Percentiles rank a stretch among this genome's conserved stretches.
These are phyloP conservation scores for Conger conger DNA, from an alignment of 2,113 vertebrate species.

Conservation along the genomic window DNA sequence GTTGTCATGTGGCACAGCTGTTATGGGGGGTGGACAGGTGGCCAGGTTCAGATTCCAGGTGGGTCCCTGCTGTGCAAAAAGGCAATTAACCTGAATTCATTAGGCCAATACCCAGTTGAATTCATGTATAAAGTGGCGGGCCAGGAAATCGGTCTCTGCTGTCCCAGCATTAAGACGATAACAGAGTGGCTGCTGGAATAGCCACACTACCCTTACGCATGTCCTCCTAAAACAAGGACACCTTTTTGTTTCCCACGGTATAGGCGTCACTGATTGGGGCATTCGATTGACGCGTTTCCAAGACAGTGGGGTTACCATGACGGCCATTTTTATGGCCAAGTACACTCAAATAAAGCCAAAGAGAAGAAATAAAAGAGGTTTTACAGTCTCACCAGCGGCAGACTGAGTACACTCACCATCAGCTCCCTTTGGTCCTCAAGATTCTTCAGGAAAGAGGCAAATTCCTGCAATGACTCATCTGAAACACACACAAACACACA, in stretches of 20 bases:
- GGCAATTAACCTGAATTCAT: not conserved
- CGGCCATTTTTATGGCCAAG: too few species aligned
- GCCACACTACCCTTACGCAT: not conserved
- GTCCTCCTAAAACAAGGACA: not conserved
- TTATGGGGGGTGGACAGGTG: not conserved
- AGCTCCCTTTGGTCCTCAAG: conserved; percentile 96
- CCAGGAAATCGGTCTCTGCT: too few species aligned
- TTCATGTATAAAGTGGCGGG: not conserved
- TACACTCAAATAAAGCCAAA: not conserved
- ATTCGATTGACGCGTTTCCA: not conserved
- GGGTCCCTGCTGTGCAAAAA: not conserved
- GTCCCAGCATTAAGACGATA: too few species aligned
- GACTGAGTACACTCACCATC: conserved; percentile 79
- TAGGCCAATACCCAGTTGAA: not conserved
- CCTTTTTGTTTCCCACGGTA: not conserved
- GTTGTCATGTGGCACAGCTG: not conserved
- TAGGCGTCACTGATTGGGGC: not conserved
- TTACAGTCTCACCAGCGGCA: conserved; percentile 45
- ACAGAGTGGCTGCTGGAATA: not conserved
- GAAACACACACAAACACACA: conserved; percentile 56
- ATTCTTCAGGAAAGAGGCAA: conserved; percentile 89
- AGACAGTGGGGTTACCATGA: not conserved
- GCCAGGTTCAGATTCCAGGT: too few species aligned
- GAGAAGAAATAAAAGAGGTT: conserved; percentile 25
- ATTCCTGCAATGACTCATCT: conserved; percentile 96